Percentiles rank a stretch among this genome's conserved stretches.
These are phyloP conservation scores for Cremastinae sp. DNA, from an alignment of 2,888 invertebrate genomes.

Conservation along the genomic window DNA sequence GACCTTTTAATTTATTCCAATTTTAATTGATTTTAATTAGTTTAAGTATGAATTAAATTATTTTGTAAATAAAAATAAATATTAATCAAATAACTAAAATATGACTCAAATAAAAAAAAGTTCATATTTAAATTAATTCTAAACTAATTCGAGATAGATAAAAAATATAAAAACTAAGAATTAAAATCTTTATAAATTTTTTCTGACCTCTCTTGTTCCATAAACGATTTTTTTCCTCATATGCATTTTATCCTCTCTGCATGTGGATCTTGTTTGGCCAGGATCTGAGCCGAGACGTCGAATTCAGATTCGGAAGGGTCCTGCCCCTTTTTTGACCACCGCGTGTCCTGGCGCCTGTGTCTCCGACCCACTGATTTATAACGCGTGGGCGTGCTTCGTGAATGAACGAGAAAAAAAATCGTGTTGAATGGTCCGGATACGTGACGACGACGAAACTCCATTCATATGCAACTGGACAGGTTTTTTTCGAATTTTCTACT, in stretches of 20 bases:
- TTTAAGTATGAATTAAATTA: no score
- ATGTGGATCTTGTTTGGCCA: constrained; percentile 77
- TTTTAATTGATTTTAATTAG: no score
- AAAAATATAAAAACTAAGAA: no score
- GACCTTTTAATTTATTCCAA: no score
- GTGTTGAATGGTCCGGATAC: constrained; percentile 49
- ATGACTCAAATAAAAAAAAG: no score
- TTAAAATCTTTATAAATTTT: no score
- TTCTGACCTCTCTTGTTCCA: no score
- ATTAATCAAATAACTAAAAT: no score
- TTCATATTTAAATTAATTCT: no score
- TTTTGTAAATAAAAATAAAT: no score
- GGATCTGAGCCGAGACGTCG: constrained; percentile 68
- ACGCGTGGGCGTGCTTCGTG: constrained; percentile 65
- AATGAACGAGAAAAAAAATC: constrained; percentile 14
- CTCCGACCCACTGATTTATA: constrained; percentile 69
- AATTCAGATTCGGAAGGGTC: neutral
- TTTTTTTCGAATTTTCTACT: constrained; percentile 56
- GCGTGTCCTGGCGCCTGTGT: constrained; percentile 72
- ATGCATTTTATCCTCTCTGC: constrained; percentile 50
- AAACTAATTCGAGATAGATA: no score
- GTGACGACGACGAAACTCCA: constrained; percentile 45
- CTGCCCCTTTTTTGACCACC: constrained; percentile 23
- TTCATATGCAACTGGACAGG: constrained; percentile 12
- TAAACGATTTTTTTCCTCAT: constrained; percentile 3